Percentiles rank a stretch among this genome's conserved stretches.
Conservation (phyloP, 2,888 invertebrate species). For the Operophtera brumata region DNA sequence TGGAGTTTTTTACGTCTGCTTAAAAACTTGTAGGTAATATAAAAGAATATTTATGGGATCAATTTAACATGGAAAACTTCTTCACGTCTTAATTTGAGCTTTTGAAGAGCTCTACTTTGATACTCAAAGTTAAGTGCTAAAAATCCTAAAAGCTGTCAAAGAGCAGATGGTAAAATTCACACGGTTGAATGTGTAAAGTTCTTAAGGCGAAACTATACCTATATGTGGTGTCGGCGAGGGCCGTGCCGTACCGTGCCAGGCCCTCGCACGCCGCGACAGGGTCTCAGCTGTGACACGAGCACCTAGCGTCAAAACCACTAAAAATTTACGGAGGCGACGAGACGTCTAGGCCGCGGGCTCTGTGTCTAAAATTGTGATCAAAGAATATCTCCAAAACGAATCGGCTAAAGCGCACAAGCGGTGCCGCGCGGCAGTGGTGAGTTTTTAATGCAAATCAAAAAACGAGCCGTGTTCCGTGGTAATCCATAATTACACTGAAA, state of each 20-base stretch:
- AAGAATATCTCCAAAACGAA: constrained; percentile 53
- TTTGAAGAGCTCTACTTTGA: constrained; percentile 2
- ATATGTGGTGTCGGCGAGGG: constrained; percentile 68
- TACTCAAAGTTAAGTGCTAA: constrained; percentile 12
- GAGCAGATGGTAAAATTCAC: constrained; percentile 9
- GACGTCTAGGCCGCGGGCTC: constrained; percentile 47
- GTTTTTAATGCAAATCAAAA: constrained; percentile 28
- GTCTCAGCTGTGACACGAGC: constrained; percentile 72
- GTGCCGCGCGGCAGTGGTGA: constrained; percentile 51
- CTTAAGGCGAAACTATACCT: constrained; percentile 58
- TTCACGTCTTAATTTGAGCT: neutral
- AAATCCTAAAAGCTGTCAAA: constrained; percentile 15
- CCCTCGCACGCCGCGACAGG: constrained; percentile 61
- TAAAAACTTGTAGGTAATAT: neutral
- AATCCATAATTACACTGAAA: constrained; percentile 2
- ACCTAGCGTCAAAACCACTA: constrained; percentile 73
- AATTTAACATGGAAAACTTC: neutral
- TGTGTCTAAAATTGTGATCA: constrained; percentile 32
- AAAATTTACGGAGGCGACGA: constrained; percentile 58
- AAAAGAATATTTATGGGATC: neutral
- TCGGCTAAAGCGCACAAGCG: constrained; percentile 39
- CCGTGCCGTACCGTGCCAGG: constrained; percentile 77
- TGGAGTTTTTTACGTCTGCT: too few species aligned
- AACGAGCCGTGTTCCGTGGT: neutral
- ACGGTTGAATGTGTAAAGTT: constrained; percentile 49